Conservation (phyloP, 2,888 invertebrate genomes). For the Orgyia antiqua region DNA sequence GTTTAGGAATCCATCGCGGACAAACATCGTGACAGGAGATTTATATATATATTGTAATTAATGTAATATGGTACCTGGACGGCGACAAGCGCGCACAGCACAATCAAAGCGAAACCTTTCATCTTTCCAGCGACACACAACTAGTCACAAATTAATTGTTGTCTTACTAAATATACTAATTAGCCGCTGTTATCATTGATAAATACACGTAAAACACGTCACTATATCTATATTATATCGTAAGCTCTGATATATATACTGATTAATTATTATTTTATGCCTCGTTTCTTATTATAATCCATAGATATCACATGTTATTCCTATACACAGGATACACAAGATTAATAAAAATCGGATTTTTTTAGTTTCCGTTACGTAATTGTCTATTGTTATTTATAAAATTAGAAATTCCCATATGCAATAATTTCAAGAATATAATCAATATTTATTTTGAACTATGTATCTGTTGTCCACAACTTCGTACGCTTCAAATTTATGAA, state of each 20-base stretch:
- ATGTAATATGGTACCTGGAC: slow-evolving; percentile 43
- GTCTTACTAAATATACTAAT: slow-evolving; percentile 25
- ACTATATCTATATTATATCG: slow-evolving; percentile 31
- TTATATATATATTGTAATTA: neutral
- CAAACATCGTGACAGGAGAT: too few relatives aligned
- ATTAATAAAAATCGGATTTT: slow-evolving; percentile 9
- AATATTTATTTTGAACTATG: too few relatives aligned
- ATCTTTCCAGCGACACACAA: slow-evolving; percentile 38
- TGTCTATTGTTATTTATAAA: too few relatives aligned
- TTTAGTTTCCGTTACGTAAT: neutral
- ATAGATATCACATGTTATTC: slow-evolving; percentile 22
- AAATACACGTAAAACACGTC: slow-evolving; percentile 16
- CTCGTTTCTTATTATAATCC: slow-evolving; percentile 24
- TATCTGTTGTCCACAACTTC: too few relatives aligned
- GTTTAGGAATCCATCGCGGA: too few relatives aligned
- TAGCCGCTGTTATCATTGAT: slow-evolving; percentile 24
- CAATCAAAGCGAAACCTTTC: slow-evolving; percentile 53
- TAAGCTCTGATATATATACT: slow-evolving; percentile 33
- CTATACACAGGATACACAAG: slow-evolving; percentile 12
- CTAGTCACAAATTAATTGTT: slow-evolving; percentile 19
- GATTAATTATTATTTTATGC: slow-evolving; percentile 30
- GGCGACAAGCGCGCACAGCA: slow-evolving; percentile 51
- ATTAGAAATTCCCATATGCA: too few relatives aligned
- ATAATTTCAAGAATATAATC: too few relatives aligned
- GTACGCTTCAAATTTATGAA: too few relatives aligned